A percentile compares a stretch with the other conserved stretches of the same genome.
Conservation (phyloP, 2,888 invertebrate species). For the Teleogryllus oceanicus region DNA sequence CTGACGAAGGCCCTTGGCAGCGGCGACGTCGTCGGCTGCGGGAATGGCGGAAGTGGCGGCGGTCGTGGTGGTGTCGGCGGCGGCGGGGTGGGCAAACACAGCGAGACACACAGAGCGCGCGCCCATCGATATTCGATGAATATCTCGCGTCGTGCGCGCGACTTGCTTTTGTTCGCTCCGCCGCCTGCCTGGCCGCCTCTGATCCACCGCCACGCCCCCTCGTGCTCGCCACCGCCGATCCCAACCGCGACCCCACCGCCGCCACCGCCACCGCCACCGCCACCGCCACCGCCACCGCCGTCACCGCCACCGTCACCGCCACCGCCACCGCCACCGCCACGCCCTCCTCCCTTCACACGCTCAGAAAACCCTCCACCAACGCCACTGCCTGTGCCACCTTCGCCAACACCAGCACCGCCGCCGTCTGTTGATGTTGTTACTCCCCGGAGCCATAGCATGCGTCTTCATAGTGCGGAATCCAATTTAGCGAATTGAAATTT, state of each 20-base stretch:
- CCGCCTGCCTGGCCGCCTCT: not conserved
- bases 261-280: too few relatives aligned
- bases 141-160: not conserved
- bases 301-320: not conserved
- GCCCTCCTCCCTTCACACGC: too few relatives aligned
- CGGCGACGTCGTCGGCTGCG: not conserved
- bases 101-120: not conserved
- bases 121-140: constrained; percentile 18
- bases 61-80: not conserved
- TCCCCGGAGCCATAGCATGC: too few relatives aligned
- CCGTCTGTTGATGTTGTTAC: too few relatives aligned
- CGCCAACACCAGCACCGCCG: too few relatives aligned
- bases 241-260: not conserved
- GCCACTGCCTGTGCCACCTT: not conserved
- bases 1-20: too few relatives aligned
- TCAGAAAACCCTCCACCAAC: too few relatives aligned
- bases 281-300: not conserved
- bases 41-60: not conserved
- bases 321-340: not conserved
- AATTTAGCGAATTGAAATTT: too few relatives aligned
- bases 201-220: not conserved
- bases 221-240: not conserved
- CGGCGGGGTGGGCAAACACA: not conserved
- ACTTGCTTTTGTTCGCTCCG: not conserved
- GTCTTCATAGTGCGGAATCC: too few relatives aligned